A percentile compares a stretch with the other conserved stretches of the same genome.
Conservation (phyloP, 2,888 invertebrate species). For the Philaethria dido region DNA sequence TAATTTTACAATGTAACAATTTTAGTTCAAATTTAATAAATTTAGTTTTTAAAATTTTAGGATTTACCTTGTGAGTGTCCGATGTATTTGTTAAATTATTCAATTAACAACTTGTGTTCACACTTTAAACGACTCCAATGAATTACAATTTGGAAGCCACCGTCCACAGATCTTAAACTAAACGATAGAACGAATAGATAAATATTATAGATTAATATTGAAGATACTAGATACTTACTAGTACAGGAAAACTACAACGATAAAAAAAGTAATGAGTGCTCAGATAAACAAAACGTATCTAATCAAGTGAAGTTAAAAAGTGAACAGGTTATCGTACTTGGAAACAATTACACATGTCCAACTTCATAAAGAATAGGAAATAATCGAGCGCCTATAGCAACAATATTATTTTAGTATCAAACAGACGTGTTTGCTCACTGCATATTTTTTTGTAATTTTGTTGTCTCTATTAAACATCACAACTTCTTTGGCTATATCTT, state of each 20-base stretch:
- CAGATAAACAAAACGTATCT: not conserved
- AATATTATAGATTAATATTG: conserved; percentile 2
- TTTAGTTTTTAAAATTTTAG: not conserved
- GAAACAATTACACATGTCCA: not conserved
- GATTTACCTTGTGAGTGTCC: not conserved
- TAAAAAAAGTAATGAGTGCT: not conserved
- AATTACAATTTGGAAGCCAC: not conserved
- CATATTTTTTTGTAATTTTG: not conserved
- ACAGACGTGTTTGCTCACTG: not conserved
- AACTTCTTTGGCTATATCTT: not conserved
- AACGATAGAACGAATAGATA: conserved; percentile 4
- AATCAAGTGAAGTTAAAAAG: not conserved
- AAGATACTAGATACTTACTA: not conserved
- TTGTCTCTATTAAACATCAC: not conserved
- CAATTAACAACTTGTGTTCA: not conserved
- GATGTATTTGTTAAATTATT: not conserved
- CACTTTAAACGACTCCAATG: not conserved
- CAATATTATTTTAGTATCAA: not conserved
- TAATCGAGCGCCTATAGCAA: not conserved
- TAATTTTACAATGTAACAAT: too few species aligned
- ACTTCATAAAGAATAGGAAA: not conserved
- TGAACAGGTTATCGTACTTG: not conserved
- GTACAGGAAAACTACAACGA: not conserved
- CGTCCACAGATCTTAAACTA: conserved; percentile 7
- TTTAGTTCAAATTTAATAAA: too few species aligned